phyloP scores from a whole-genome alignment of 1,140 invertebrate genomes.

The Drosophila pectinifera region DNA sequence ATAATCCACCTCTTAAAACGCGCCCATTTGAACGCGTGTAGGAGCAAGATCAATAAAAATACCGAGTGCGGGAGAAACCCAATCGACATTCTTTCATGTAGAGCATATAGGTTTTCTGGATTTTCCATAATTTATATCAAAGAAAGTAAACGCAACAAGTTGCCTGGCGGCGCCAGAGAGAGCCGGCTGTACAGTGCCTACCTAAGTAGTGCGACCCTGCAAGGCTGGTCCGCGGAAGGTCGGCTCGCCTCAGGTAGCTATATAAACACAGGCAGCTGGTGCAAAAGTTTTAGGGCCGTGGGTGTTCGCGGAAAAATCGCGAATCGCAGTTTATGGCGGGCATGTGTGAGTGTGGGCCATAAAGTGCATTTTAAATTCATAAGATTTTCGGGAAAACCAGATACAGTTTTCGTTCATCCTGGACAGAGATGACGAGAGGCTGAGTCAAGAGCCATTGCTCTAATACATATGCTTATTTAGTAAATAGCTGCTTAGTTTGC shows the following conservation, averaged over 20 bases:
- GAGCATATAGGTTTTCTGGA: conserved; percentile 51
- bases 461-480: neutral
- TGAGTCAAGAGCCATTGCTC: neutral
- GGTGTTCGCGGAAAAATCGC: conserved; percentile 71
- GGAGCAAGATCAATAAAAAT: conserved; percentile 61
- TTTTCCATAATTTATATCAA: conserved; percentile 81
- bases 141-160: conserved; percentile 70
- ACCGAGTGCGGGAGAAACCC: conserved; percentile 61
- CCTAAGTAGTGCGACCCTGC: conserved; percentile 59
- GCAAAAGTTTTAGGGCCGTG: conserved; percentile 57
- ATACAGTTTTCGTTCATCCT: conserved; percentile 67
- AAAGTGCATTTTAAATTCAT: conserved; percentile 79
- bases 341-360: conserved; percentile 58
- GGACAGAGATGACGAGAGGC: neutral
- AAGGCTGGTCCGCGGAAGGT: conserved; percentile 13
- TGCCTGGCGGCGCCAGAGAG: conserved; percentile 50
- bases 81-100: conserved; percentile 69
- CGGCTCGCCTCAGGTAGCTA: conserved; percentile 33
- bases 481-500: conserved; percentile 4
- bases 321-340: conserved; percentile 66
- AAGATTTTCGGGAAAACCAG: conserved; percentile 82
- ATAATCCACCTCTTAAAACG: conserved; percentile 46
- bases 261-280: conserved; percentile 45
- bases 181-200: conserved; percentile 57
- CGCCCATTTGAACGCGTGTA: conserved; percentile 34